Evolutionary conservation across 2,797 vertebrate species (phyloP).

Genomic region (Anniella stebbinsi): DNA sequence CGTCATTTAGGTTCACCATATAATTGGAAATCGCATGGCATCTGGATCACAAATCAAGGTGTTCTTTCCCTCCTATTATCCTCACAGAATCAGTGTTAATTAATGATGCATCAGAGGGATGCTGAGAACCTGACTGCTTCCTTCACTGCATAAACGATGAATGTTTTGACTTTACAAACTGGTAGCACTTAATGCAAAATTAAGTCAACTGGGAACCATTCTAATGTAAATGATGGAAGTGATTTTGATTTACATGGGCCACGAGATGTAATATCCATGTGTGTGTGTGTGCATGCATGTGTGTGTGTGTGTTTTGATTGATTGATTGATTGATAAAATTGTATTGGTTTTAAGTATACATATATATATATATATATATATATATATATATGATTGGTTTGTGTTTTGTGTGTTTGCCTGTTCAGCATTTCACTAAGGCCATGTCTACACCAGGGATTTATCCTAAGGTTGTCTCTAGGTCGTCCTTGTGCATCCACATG

Average conservation of each 20-base stretch:
- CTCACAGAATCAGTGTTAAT: background rate
- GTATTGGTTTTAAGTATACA: background rate
- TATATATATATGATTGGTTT: background rate
- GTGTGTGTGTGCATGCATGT: too few species aligned
- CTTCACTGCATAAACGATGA: conserved; percentile 17
- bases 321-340: background rate
- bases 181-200: conserved; percentile 8
- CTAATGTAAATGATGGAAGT: conserved; percentile 15
- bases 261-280: background rate
- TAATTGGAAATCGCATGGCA: background rate
- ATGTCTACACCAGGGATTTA: too few species aligned
- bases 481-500: too few species aligned
- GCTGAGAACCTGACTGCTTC: background rate
- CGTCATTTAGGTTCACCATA: too few species aligned
- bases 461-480: too few species aligned
- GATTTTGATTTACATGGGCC: background rate
- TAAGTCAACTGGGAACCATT: background rate
- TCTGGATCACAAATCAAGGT: background rate
- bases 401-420: background rate
- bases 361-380: too few species aligned
- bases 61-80: background rate
- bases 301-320: too few species aligned
- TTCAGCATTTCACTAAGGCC: background rate
- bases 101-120: conserved; percentile 10
- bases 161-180: conserved; percentile 23